Evolutionary conservation across 2,888 invertebrate genomes (phyloP).

Genomic region (Maniola hyperantus): DNA sequence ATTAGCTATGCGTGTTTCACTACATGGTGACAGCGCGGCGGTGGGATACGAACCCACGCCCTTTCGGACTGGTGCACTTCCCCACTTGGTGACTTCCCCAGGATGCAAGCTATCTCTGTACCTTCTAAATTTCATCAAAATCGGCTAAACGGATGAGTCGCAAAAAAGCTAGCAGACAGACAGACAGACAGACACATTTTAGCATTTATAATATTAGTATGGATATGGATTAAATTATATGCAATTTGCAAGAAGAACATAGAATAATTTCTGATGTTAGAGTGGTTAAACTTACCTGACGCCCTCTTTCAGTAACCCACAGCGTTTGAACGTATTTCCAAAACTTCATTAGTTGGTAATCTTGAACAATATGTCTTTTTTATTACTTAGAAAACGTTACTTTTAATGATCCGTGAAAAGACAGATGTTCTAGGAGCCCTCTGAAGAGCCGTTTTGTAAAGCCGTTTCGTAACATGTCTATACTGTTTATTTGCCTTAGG

Average conservation of each 20-base stretch:
- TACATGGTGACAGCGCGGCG: too few species aligned
- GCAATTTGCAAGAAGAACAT: background rate
- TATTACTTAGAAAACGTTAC: conserved; percentile 4
- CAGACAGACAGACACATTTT: too few species aligned
- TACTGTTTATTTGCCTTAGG: conserved; percentile 1
- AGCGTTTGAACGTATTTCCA: conserved; percentile 75
- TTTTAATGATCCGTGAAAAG: conserved; percentile 10
- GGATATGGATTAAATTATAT: too few species aligned
- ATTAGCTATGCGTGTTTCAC: too few species aligned
- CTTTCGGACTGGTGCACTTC: conserved; percentile 90
- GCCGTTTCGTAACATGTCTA: background rate
- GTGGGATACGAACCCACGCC: conserved; percentile 84
- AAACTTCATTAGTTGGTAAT: conserved; percentile 74
- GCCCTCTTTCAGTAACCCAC: conserved; percentile 77
- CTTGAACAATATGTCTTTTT: conserved; percentile 41
- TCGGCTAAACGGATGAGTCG: too few species aligned
- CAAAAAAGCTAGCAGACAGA: too few species aligned
- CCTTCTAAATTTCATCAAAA: too few species aligned
- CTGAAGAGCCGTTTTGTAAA: conserved; percentile 5
- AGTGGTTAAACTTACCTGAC: conserved; percentile 61
- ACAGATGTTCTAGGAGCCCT: conserved; percentile 1
- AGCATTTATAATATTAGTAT: too few species aligned
- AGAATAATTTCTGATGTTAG: background rate
- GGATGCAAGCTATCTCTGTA: too few species aligned
- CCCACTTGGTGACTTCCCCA: too few species aligned